phyloP scores from a whole-genome alignment of 2,113 vertebrate genomes.

The Procapra przewalskii region DNA sequence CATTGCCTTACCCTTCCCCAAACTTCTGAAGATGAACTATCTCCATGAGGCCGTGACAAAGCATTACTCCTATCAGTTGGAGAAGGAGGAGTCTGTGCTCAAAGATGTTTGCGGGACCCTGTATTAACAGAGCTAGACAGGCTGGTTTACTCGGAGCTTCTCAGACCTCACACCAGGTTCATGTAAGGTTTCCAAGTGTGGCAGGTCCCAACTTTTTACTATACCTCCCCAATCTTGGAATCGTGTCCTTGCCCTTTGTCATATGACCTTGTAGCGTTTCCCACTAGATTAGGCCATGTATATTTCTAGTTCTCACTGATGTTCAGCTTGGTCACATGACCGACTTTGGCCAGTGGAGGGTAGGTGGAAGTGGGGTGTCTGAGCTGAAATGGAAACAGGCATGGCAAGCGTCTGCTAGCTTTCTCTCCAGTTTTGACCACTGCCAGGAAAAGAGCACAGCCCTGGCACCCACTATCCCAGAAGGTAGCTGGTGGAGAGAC shows the following conservation, averaged over 20 bases:
- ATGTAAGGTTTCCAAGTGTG: not conserved
- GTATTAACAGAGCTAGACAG: not conserved
- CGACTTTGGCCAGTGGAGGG: not conserved
- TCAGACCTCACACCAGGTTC: not conserved
- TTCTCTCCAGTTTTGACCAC: not conserved
- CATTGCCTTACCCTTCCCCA: not conserved
- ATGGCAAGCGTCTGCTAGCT: not conserved
- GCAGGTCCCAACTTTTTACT: not conserved
- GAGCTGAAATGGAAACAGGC: not conserved
- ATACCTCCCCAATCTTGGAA: not conserved
- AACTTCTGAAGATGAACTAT: not conserved
- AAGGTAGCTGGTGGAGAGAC: not conserved
- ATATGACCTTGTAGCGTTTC: not conserved
- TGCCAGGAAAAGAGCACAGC: not conserved
- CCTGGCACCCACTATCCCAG: not conserved
- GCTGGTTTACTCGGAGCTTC: not conserved
- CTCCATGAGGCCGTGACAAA: not conserved
- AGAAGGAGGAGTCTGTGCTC: not conserved
- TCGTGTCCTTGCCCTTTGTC: not conserved
- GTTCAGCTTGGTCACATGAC: not conserved
- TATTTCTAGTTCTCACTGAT: not conserved
- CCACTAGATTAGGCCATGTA: fast-evolving
- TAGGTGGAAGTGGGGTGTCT: not conserved
- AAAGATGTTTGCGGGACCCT: not conserved
- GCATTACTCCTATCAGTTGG: not conserved